phyloP scores from a whole-genome alignment of 1,140 invertebrate species.

The Gryllus bimaculatus region DNA sequence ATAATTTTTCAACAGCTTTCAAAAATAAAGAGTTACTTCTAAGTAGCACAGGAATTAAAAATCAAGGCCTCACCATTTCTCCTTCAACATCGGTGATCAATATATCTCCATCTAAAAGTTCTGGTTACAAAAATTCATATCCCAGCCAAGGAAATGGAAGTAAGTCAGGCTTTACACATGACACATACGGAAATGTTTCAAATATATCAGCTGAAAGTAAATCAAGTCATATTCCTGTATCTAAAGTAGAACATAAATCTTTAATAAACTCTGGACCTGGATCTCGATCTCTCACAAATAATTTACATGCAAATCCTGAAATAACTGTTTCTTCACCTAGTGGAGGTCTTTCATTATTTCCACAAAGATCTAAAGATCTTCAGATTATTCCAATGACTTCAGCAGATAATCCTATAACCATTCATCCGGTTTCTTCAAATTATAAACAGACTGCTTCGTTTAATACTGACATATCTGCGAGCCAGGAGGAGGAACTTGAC shows the following conservation, averaged over 20 bases:
- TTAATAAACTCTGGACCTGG: not conserved
- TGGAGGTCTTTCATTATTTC: not conserved
- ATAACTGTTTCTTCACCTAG: not conserved
- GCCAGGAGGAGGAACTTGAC: not conserved
- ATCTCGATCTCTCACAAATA: no score
- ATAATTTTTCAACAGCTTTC: not conserved
- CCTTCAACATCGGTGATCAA: not conserved
- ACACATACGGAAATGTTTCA: not conserved
- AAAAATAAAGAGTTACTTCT: not conserved
- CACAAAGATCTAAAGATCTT: conserved; percentile 3
- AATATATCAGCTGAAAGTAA: not conserved
- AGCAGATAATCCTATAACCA: conserved; percentile 8
- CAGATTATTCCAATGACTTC: not conserved
- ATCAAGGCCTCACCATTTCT: not conserved
- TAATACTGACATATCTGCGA: not conserved
- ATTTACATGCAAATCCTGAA: not conserved
- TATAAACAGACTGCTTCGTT: not conserved
- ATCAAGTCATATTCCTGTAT: not conserved
- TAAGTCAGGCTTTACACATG: not conserved
- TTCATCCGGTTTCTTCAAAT: not conserved
- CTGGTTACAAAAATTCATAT: not conserved
- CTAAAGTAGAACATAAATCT: not conserved
- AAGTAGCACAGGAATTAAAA: not conserved
- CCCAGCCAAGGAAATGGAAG: not conserved
- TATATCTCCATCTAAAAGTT: not conserved